Conservation (phyloP, 2,113 vertebrate species). For the Bagarius yarrelli region DNA sequence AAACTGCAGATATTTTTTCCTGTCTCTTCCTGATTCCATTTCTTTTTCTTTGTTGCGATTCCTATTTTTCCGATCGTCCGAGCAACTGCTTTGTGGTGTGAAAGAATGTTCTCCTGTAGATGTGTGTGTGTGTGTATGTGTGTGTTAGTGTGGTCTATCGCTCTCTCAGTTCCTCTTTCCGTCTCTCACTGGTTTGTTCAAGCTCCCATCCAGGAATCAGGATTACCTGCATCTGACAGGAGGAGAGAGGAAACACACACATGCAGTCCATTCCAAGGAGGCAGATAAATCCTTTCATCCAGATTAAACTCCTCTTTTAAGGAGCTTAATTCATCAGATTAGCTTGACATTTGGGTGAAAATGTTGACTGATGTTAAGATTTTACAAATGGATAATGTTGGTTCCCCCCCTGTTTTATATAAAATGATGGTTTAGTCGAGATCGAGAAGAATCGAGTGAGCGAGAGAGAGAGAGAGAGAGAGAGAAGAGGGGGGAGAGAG, state of each 20-base stretch:
- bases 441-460: slow-evolving; percentile 14
- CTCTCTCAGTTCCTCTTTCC: background rate
- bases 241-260: slow-evolving; percentile 47
- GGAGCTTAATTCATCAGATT: background rate
- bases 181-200: slow-evolving; percentile 67
- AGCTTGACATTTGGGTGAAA: background rate
- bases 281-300: background rate
- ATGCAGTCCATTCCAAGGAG: no score
- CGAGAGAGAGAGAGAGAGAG: slow-evolving; percentile 20
- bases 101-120: slow-evolving; percentile 62
- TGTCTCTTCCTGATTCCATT: background rate
- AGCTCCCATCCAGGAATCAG: slow-evolving; percentile 60
- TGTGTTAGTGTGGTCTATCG: background rate
- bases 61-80: slow-evolving; percentile 61
- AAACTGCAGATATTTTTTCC: background rate
- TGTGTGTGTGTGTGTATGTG: background rate
- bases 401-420: background rate
- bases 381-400: background rate
- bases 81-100: slow-evolving; percentile 66
- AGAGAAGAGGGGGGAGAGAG: background rate
- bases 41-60: background rate
- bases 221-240: slow-evolving; percentile 51
- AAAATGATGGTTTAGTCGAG: slow-evolving; percentile 41
- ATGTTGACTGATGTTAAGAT: background rate
- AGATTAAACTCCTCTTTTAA: background rate